These are phyloP conservation scores for Brevimyrus niger DNA, from an alignment of 2,113 vertebrate species.

Conservation along the genomic window DNA sequence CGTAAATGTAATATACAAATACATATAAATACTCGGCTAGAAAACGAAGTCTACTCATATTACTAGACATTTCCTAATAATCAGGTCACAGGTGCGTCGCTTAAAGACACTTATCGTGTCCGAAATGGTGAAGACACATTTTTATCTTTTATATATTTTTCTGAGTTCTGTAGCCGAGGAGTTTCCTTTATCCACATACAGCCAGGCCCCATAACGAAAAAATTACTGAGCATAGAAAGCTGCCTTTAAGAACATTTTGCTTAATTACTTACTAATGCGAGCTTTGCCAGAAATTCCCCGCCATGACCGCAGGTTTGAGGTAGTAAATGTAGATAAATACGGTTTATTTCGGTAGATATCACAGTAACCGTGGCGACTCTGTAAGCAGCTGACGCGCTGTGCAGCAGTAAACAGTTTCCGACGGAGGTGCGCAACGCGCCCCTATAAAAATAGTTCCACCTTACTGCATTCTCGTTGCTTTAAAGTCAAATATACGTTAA, in stretches of 20 bases:
- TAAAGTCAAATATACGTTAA: background rate
- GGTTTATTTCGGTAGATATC: conserved; percentile 18
- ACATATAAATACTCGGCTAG: background rate
- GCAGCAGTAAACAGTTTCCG: background rate
- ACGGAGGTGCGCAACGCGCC: background rate
- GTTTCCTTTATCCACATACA: background rate
- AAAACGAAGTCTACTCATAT: background rate
- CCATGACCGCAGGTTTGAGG: conserved; percentile 52
- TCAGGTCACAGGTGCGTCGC: background rate
- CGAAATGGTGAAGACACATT: background rate
- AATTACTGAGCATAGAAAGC: conserved; percentile 9
- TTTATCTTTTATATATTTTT: background rate
- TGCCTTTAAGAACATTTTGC: background rate
- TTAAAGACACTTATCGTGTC: background rate
- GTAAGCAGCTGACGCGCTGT: background rate
- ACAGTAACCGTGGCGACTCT: background rate
- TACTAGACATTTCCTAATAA: background rate
- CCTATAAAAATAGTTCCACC: background rate
- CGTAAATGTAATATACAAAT: background rate
- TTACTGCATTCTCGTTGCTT: background rate
- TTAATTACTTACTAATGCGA: conserved; percentile 64
- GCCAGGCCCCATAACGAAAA: conserved; percentile 46
- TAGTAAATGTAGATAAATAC: conserved; percentile 38
- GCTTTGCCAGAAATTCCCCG: conserved; percentile 72
- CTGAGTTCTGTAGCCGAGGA: background rate